Conservation (phyloP, 30 jellyfish, hydroid and myxozoan species). For the Aurelia sp. region DNA sequence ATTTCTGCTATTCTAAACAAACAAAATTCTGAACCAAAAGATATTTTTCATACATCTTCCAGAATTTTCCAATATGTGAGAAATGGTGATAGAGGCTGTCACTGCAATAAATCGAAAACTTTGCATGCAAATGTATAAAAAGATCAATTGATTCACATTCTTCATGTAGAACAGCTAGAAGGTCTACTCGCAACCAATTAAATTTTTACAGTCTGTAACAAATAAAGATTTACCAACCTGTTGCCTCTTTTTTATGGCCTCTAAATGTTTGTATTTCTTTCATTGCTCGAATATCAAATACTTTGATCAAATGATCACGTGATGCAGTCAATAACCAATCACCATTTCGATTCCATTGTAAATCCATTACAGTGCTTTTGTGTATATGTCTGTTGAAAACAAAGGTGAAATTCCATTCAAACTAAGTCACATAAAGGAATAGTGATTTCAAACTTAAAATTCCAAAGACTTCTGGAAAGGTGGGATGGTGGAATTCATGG, state of each 20-base stretch:
- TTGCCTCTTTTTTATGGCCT: slow-evolving; percentile 99
- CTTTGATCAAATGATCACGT: slow-evolving; percentile 97
- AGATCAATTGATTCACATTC: not conserved
- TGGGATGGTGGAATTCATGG: too few species aligned
- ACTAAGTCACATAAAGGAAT: too few species aligned
- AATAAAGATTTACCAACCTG: slow-evolving; percentile 54
- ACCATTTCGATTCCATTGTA: slow-evolving; percentile 97
- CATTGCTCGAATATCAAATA: slow-evolving; percentile 97
- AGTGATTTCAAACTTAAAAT: too few species aligned
- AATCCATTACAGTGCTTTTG: slow-evolving; percentile 97
- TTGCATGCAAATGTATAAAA: too few species aligned
- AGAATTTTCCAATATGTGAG: too few species aligned
- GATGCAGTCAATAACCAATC: slow-evolving; percentile 98
- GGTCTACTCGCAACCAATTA: too few species aligned
- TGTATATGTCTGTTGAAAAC: slow-evolving; percentile 81
- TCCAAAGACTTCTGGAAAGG: too few species aligned
- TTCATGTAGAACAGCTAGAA: too few species aligned
- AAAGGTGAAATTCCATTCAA: not conserved
- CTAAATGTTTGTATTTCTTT: slow-evolving; percentile 89
- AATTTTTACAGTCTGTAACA: not conserved
- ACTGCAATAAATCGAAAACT: not conserved
- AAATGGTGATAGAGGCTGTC: not conserved
- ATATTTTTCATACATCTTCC: too few species aligned
- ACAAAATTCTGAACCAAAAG: too few species aligned
- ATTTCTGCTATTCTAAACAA: too few species aligned